These are phyloP conservation scores for Anguilla marmorata DNA, from an alignment of 2,797 vertebrate genomes.

Conservation along the genomic window DNA sequence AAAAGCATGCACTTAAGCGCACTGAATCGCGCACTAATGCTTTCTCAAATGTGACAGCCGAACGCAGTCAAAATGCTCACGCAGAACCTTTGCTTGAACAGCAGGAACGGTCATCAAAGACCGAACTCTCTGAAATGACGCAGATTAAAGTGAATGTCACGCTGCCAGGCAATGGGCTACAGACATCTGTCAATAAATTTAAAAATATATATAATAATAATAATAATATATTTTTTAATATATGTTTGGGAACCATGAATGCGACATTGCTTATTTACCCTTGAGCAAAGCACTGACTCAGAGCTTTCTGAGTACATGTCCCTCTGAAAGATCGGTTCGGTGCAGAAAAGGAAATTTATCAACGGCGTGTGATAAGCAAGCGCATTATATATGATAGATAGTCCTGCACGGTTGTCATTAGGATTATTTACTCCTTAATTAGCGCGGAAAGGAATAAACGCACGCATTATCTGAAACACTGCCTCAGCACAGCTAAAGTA, in stretches of 20 bases:
- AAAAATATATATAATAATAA: too few relatives aligned
- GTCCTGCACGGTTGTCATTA: not conserved
- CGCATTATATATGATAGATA: not conserved
- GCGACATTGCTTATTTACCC: not conserved
- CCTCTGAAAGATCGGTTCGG: not conserved
- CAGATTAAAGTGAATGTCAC: not conserved
- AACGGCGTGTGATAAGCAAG: not conserved
- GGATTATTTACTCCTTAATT: conserved; percentile 10
- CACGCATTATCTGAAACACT: not conserved
- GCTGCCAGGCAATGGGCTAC: not conserved
- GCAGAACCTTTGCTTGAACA: not conserved
- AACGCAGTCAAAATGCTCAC: not conserved
- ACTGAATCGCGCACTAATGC: not conserved
- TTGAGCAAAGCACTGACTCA: not conserved
- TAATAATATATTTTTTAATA: not conserved
- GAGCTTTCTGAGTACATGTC: not conserved
- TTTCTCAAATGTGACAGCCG: not conserved
- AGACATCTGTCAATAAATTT: not conserved
- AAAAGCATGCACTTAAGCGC: not conserved
- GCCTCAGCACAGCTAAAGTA: not conserved
- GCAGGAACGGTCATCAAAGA: not conserved
- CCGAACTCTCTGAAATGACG: not conserved
- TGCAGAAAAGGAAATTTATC: not conserved
- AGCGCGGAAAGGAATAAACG: not conserved
- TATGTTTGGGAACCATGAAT: not conserved